Percentiles rank a stretch among this genome's conserved stretches.
phyloP scores from a whole-genome alignment of 2,113 vertebrate genomes.

The Henicopernis longicauda region DNA sequence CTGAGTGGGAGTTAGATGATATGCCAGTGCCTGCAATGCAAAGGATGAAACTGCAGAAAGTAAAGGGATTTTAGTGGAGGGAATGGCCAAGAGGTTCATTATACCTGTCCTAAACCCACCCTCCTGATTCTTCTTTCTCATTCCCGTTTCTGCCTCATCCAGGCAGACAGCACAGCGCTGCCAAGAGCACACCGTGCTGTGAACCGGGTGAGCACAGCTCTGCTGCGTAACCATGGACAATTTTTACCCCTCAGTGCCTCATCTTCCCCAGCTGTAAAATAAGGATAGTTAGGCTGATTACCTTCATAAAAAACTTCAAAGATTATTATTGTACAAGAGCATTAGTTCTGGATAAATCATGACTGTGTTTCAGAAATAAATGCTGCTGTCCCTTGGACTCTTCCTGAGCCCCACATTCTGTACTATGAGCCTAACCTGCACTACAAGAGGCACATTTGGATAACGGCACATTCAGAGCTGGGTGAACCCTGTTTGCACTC shows the following conservation, averaged over 20 bases:
- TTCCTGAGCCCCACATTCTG: not conserved
- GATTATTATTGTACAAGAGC: not conserved
- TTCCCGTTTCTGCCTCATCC: not conserved
- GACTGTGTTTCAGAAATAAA: not conserved
- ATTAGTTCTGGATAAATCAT: not conserved
- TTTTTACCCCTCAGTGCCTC: not conserved
- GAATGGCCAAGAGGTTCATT: not conserved
- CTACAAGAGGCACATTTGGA: not conserved
- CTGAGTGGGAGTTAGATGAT: not conserved
- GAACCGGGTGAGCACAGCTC: not conserved
- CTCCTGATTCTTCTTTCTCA: not conserved
- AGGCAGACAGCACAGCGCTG: not conserved
- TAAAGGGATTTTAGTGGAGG: not conserved
- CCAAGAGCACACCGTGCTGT: not conserved
- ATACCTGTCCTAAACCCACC: not conserved
- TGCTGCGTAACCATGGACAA: rapidly evolving
- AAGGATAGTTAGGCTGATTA: not conserved
- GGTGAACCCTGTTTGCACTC: not conserved
- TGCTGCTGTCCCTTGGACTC: not conserved
- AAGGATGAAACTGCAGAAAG: not conserved
- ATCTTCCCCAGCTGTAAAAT: not conserved
- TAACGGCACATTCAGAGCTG: not conserved
- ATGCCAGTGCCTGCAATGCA: not conserved
- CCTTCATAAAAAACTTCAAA: not conserved
- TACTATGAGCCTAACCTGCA: not conserved